Evolutionary conservation across 1,140 invertebrate species (phyloP).

Genomic region (Pollicipes pollicipes): DNA sequence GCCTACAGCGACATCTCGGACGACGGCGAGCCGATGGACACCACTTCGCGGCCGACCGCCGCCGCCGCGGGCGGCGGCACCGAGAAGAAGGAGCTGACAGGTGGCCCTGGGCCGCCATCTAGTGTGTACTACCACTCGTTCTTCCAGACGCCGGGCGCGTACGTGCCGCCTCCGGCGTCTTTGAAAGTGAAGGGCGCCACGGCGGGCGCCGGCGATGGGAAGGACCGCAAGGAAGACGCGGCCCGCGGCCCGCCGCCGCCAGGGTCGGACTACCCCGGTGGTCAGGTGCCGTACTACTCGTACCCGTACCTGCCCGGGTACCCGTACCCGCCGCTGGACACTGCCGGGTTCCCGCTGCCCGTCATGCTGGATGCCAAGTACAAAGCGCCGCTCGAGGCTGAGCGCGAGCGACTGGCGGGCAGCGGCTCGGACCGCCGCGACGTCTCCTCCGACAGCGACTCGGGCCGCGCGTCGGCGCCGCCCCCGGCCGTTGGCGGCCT

Average conservation of each 20-base stretch:
- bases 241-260: too few relatives aligned
- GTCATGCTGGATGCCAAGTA: background rate
- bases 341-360: background rate
- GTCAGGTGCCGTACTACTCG: background rate
- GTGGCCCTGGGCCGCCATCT: background rate
- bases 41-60: too few relatives aligned
- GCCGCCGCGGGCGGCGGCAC: too few relatives aligned
- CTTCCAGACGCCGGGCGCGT: background rate
- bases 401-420: background rate
- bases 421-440: background rate
- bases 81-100: background rate
- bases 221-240: background rate
- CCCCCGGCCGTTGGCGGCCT: too few relatives aligned
- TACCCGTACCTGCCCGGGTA: background rate
- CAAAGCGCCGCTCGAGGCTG: background rate
- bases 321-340: background rate
- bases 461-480: background rate
- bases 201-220: background rate
- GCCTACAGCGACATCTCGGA: conserved; percentile 15
- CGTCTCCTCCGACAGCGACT: background rate
- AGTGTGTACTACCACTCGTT: background rate
- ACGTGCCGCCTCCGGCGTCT: background rate
- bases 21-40: conserved; percentile 6
- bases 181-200: too few relatives aligned
- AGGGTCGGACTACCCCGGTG: background rate